Evolutionary conservation across 2,113 vertebrate genomes (phyloP).

Genomic region (Channa argus): DNA sequence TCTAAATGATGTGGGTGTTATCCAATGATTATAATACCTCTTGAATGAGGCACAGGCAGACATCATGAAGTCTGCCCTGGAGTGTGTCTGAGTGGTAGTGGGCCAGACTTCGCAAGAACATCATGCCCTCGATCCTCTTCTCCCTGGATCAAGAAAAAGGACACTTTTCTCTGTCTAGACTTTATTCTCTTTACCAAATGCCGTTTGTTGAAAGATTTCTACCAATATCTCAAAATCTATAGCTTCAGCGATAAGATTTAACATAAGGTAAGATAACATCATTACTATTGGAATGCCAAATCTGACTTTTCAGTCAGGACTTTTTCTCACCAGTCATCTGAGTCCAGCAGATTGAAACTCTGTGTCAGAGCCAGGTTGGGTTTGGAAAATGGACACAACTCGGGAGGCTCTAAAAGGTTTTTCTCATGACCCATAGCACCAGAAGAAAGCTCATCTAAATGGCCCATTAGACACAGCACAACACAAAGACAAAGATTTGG

Average conservation of each 20-base stretch:
- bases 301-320: too few species aligned
- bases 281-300: too few species aligned
- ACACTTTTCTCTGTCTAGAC: background rate
- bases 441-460: constrained; percentile 81
- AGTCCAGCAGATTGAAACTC: constrained; percentile 86
- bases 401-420: constrained; percentile 83
- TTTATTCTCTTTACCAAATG: background rate
- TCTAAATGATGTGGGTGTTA: constrained; percentile 4
- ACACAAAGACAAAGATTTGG: constrained; percentile 31
- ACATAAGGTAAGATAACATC: too few species aligned
- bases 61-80: constrained; percentile 89
- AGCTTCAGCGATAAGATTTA: too few species aligned
- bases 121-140: constrained; percentile 96
- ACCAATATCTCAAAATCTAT: background rate
- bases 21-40: constrained; percentile 85
- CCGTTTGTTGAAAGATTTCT: background rate
- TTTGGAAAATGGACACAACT: constrained; percentile 86
- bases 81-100: constrained; percentile 88
- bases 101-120: constrained; percentile 87
- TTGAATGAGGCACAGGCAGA: constrained; percentile 88
- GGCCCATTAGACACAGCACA: constrained; percentile 32
- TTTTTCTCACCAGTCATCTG: constrained; percentile 89
- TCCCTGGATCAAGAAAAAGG: constrained; percentile 83
- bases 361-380: constrained; percentile 87
- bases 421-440: constrained; percentile 74